Evolutionary conservation across 2,888 invertebrate species (phyloP).

Genomic region (Parnassius mnemosyne): DNA sequence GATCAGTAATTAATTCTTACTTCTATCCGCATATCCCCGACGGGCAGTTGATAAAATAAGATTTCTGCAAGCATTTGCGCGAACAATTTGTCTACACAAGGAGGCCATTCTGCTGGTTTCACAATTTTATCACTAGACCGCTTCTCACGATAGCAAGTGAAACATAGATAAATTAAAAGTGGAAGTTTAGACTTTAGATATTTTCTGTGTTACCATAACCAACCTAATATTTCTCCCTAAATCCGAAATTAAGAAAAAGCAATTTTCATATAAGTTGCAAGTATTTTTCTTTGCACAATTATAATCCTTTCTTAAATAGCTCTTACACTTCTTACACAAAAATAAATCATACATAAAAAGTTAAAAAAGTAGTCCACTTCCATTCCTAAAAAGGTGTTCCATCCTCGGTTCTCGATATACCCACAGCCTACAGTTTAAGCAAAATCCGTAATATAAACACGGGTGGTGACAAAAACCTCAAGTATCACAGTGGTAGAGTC

Average conservation of each 20-base stretch:
- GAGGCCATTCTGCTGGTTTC: conserved; percentile 84
- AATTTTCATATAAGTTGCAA: too few species aligned
- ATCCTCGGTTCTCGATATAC: too few species aligned
- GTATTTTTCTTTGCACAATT: too few species aligned
- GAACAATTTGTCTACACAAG: conserved; percentile 85
- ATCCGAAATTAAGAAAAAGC: background rate
- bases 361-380: too few species aligned
- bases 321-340: too few species aligned
- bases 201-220: conserved; percentile 17
- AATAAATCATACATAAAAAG: too few species aligned
- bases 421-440: too few species aligned
- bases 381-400: too few species aligned
- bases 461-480: too few species aligned
- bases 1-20: conserved; percentile 71
- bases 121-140: conserved; percentile 57
- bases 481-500: too few species aligned
- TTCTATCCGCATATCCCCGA: conserved; percentile 82
- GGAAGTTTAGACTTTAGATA: conserved; percentile 27
- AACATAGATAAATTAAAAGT: background rate
- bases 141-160: conserved; percentile 73
- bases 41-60: conserved; percentile 81
- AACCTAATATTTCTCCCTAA: conserved; percentile 1
- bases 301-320: too few species aligned
- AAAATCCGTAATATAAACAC: too few species aligned
- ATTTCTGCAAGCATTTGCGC: conserved; percentile 83